Conservation (phyloP, 2,797 vertebrate species). For the Botia kubotai region DNA sequence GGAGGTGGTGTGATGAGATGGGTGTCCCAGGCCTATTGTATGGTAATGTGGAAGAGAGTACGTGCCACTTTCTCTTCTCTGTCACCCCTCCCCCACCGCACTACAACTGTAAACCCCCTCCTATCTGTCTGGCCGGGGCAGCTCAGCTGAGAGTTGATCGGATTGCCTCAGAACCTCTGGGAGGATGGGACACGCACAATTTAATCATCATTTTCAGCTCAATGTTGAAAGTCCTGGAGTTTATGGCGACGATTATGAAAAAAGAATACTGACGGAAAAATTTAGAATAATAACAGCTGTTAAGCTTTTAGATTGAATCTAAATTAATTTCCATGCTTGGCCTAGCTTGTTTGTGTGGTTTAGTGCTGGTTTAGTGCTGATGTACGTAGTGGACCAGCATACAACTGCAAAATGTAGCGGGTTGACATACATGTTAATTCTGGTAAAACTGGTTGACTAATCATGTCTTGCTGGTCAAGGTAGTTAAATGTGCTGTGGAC, state of each 20-base stretch:
- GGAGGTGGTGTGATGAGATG: not conserved
- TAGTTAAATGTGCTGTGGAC: too few species aligned
- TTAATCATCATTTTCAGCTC: constrained; percentile 32
- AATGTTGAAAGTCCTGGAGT: constrained; percentile 17
- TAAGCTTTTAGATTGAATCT: not conserved
- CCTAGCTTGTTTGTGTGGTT: not conserved
- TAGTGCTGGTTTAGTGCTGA: too few species aligned
- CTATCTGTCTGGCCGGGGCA: constrained; percentile 42
- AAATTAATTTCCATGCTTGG: not conserved
- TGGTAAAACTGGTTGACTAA: too few species aligned
- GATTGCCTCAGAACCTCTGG: constrained; percentile 44
- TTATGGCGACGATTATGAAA: constrained; percentile 20
- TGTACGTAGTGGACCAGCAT: too few species aligned
- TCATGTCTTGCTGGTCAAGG: too few species aligned
- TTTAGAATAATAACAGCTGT: not conserved
- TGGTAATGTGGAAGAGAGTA: constrained; percentile 50
- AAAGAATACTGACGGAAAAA: constrained; percentile 8
- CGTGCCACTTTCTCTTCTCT: constrained; percentile 33
- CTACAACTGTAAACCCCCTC: constrained; percentile 31
- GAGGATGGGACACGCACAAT: constrained; percentile 26
- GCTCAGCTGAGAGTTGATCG: constrained; percentile 52
- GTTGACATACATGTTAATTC: too few species aligned
- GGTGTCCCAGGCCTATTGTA: constrained; percentile 41
- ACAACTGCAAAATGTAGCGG: too few species aligned
- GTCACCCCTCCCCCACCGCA: constrained; percentile 28